Base-by-base conservation (phyloP, 2,113 vertebrate genomes). In the Oryzias javanicus region DNA sequence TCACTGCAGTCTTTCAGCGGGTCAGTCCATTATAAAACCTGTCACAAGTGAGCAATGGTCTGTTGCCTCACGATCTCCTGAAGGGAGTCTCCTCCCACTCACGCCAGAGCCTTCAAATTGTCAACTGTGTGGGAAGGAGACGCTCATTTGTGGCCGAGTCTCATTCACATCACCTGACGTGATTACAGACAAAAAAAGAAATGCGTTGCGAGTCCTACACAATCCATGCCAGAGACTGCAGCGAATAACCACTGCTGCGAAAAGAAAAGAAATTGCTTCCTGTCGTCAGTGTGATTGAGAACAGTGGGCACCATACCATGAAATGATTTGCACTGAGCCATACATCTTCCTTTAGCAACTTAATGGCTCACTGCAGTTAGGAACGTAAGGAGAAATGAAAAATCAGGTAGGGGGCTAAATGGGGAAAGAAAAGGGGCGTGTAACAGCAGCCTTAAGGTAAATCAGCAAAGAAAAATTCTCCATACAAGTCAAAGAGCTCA, bases 11-110 rank as follows among this genome's bases (percentile, higher is more conserved):
- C 64, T 47, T 60, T 60, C 49, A 55, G 55, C 57, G 16, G 57
- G 55, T 61, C 57, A 19, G 40, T 35, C 60, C 19, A 60, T 76
- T 60, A 78, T 63, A 41, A 69, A 70, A 59, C 18, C 68, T 71
- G 77, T 84, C 82, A 84, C 40, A 61, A 25, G 47, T 78, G 71
- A 83, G 71, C 52, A 63, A 73, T 20, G 55, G 47, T 63, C 48
- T 48, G 45, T 40, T 63, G 46, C 41, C 24, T 46, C 40, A 18
- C 1, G 15, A 42, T 12, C 17, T 61, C 66, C 49, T 49, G 3
- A 44, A 48, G 49, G 35, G 46, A 49, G 44, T 48, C n/a, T 6
- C 25, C 60, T 66, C 61, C 55, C 56, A 46, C 54, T 54, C 42
- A 27, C 4, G 2, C 58, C 60, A 60, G 55, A 58, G 62, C 42